Base-by-base conservation (phyloP, 1,140 invertebrate genomes). In the Chironomus striatipennis region DNA sequence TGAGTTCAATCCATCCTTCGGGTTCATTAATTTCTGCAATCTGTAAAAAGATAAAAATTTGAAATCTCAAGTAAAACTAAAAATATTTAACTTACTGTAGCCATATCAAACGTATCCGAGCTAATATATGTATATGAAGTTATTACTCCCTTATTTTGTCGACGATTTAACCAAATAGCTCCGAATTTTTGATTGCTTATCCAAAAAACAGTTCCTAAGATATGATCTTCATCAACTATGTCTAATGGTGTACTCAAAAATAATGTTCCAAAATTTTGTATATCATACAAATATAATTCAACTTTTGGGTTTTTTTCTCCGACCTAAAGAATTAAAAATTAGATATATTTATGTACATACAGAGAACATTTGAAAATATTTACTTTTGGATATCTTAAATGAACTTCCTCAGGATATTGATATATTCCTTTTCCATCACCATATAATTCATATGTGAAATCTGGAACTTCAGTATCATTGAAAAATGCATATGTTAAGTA, bases 341-440 rank as follows among this genome's bases (percentile, higher is more conserved):
- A 73, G 34, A n/a, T 21, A 42, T n/a, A 20, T n/a, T 18, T 4
- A 1, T 24, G 43, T 18, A 34, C 1, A 43, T 34, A n/a, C n/a
- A n/a, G n/a, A n/a, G n/a, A 4, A 74, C 4, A 21, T 21, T 42
- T 34, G 8, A 15, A 17, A 4, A 3, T 34, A 67, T 78, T 82
- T 84, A 89, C 92, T 86, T 96, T 96, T 0, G 94, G 94, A 83
- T 96, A 97, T 78, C 90, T 89, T 75, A 96, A 89, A 72, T 86
- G 84, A 74, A 90, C 84, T 72, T 86, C 79, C 75, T 85, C 79
- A 10, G 88, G 86, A 76, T 90, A 90, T 79, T 88, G 87, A 76
- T 85, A 86, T 18, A 83, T 82, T n/a, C 86, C 74, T 64, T 85
- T 84, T n/a, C 84, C 85, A 1, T 84, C 82, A 17, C 88, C 88